phyloP scores from a whole-genome alignment of 1,140 invertebrate genomes.

The Ylistrum balloti region DNA sequence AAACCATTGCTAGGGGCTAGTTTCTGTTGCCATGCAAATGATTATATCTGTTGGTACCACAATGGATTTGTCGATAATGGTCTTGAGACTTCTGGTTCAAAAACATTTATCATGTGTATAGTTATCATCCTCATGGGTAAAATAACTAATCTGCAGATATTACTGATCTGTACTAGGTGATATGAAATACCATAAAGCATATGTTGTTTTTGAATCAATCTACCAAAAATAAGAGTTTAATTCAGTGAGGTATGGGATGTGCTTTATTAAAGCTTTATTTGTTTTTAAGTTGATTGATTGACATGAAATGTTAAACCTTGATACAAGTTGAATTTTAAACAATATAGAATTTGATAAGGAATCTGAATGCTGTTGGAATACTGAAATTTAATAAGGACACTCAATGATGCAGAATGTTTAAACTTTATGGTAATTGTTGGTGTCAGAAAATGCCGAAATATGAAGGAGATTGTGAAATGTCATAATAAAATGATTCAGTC shows the following conservation, averaged over 20 bases:
- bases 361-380: not conserved
- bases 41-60: not conserved
- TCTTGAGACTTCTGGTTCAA: not conserved
- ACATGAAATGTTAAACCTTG: too few species aligned
- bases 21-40: not conserved
- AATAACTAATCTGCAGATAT: not conserved
- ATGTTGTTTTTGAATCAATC: too few species aligned
- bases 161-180: not conserved
- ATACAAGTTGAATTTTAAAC: too few species aligned
- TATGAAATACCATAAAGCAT: not conserved
- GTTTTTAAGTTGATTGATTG: too few species aligned
- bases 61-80: not conserved
- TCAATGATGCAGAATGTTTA: not conserved
- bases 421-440: too few species aligned
- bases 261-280: not conserved
- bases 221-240: too few species aligned
- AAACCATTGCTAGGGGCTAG: slow-evolving; percentile 3
- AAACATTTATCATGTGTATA: not conserved
- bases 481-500: not conserved
- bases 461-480: not conserved
- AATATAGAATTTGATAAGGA: too few species aligned
- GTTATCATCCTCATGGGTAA: not conserved
- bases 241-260: too few species aligned
- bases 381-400: not conserved
- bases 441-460: not conserved